Evolutionary conservation across 2,888 invertebrate species (phyloP), one percentile per base, ranked within the genome.

Genomic region (Odontomyia ornata): DNA sequence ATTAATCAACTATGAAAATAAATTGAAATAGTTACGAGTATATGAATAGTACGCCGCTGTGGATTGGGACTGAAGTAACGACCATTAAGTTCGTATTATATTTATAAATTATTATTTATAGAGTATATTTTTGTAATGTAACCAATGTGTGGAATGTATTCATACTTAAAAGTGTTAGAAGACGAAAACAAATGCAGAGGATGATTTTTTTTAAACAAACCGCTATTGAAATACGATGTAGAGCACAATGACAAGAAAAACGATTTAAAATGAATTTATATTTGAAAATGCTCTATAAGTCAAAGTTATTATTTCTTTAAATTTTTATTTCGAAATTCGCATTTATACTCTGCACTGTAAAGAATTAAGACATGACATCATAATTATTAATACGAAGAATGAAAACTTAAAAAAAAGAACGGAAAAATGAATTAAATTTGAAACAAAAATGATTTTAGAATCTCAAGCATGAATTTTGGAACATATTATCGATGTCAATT

Each of bases 61-160:
- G 64, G 64, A 64, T 15, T 30, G 64, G 30, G 64, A 64, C 64
- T 64, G 64, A 64, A 64, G 25, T 60, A 60, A 60, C 23, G 57
- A 64, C 64, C 28, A 64, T 28, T 21, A 64, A 52, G 52, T 52
- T 52, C 52, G 52, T 52, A 52, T 52, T 52, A 13, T 52, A 52
- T 13, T 52, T 52, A 52, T 52, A 52, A 52, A 52, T 52, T 28
- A 28, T 30, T 64, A 64, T 64, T 64, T 64, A 28, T 52, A 52
- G 52, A 52, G 18, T 52, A 18, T 52, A n/a, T 52, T 52, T 52
- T 13, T 52, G n/a, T 13, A n/a, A 18, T 52, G 18, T 13, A 52
- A 52, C 13, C 52, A 52, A 52, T 18, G 52, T 52, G 52, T 52
- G 18, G 13, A 52, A 52, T 18, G 15, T 18, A 52, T 52, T 52